Conservation (phyloP, 2,797 vertebrate genomes). For the Adrianichthys oophorus region DNA sequence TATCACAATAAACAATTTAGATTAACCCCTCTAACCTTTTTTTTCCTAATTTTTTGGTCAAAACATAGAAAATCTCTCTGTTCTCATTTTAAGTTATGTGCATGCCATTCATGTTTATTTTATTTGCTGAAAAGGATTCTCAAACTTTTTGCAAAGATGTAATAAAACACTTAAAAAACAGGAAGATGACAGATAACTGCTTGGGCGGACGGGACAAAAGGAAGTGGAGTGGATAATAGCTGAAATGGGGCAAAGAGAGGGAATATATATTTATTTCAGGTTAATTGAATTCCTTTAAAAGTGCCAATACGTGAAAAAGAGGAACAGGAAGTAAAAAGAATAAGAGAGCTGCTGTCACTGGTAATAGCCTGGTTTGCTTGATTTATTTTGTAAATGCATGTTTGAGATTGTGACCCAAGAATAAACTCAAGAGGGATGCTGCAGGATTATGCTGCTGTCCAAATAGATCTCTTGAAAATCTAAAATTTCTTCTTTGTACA, state of each 20-base stretch:
- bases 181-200: slow-evolving; percentile 28
- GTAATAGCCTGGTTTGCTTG: slow-evolving; percentile 66
- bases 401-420: slow-evolving; percentile 57
- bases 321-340: slow-evolving; percentile 28
- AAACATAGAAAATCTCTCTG: too few relatives aligned
- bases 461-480: slow-evolving; percentile 29
- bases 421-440: slow-evolving; percentile 48
- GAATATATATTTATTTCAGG: slow-evolving; percentile 60
- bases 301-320: slow-evolving; percentile 56
- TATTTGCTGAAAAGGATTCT: too few relatives aligned
- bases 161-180: slow-evolving; percentile 27
- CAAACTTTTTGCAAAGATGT: slow-evolving; percentile 3
- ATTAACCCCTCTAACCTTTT: too few relatives aligned
- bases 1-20: too few relatives aligned
- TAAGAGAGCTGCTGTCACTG: slow-evolving; percentile 37
- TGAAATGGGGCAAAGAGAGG: slow-evolving; percentile 38
- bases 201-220: slow-evolving; percentile 16
- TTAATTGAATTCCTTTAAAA: slow-evolving; percentile 71
- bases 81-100: too few relatives aligned
- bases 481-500: slow-evolving; percentile 18
- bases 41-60: too few relatives aligned
- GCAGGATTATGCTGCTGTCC: slow-evolving; percentile 39
- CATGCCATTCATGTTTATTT: too few relatives aligned
- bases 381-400: slow-evolving; percentile 45
- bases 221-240: slow-evolving; percentile 37